phyloP scores from a whole-genome alignment of 2,113 vertebrate genomes.

The Morone saxatilis region DNA sequence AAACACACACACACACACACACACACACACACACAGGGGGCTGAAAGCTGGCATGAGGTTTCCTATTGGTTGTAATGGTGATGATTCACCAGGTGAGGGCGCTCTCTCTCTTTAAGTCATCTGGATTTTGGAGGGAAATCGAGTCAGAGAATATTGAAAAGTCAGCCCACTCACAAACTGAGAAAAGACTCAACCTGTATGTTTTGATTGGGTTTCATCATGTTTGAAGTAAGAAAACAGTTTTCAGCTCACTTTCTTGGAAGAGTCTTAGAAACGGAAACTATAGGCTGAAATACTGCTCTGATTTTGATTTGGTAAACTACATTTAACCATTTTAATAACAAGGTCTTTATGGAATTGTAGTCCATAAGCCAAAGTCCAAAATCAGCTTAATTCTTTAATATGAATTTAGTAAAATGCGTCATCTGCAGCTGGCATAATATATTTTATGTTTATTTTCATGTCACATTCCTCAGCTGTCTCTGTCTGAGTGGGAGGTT shows the following conservation, averaged over 20 bases:
- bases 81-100: constrained; percentile 55
- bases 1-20: background rate
- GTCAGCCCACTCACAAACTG: constrained; percentile 3
- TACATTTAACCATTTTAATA: background rate
- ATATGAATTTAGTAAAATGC: background rate
- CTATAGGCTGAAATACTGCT: background rate
- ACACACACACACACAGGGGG: background rate
- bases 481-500: constrained; percentile 3
- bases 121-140: background rate
- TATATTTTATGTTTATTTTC: background rate
- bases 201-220: background rate
- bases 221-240: background rate
- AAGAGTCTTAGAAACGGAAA: background rate
- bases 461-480: constrained; percentile 42
- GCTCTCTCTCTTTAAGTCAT: constrained; percentile 47
- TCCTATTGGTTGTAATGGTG: background rate
- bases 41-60: background rate
- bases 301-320: background rate
- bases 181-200: background rate
- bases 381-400: background rate
- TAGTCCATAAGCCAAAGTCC: background rate
- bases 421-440: background rate
- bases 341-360: background rate
- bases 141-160: background rate
- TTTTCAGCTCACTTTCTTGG: background rate